phyloP scores from a whole-genome alignment of 53 echinoderm and acorn worm genomes.

The Echinometra lucunter region DNA sequence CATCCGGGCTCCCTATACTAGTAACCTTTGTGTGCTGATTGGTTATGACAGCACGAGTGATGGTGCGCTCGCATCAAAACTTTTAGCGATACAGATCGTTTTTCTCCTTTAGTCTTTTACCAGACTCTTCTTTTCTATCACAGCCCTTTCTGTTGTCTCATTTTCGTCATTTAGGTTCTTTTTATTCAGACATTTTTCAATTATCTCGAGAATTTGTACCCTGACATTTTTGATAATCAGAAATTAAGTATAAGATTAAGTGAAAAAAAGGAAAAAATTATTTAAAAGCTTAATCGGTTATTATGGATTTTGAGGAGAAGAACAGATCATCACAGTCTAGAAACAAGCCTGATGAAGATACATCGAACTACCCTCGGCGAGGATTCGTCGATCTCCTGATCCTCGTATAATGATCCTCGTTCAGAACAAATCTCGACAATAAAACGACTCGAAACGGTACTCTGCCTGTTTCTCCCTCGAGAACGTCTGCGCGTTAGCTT shows the following conservation, averaged over 20 bases:
- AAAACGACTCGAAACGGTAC: conserved; percentile 11
- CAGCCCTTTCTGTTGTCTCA: neutral
- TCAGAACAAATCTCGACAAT: conserved; percentile 19
- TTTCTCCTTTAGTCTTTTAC: neutral
- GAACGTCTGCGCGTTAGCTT: conserved; percentile 58
- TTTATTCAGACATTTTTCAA: neutral
- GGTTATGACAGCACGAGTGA: conserved; percentile 62
- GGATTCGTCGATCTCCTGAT: conserved; percentile 7
- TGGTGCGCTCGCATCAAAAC: conserved; percentile 61
- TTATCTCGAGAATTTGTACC: too few relatives aligned
- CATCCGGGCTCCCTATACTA: conserved; percentile 66
- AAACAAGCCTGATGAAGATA: neutral
- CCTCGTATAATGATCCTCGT: neutral
- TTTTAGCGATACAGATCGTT: conserved; percentile 57
- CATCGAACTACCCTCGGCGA: conserved; percentile 5
- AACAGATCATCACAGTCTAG: neutral
- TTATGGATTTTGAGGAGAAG: too few relatives aligned
- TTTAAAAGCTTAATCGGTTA: neutral
- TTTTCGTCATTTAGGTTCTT: neutral
- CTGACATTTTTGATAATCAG: too few relatives aligned
- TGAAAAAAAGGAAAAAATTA: neutral
- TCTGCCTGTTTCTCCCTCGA: conserved; percentile 17
- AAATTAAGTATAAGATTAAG: too few relatives aligned
- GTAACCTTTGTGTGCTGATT: conserved; percentile 68
- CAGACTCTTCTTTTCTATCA: neutral